Conservation (phyloP, 2,888 invertebrate species). For the Schizotus pectinicornis region DNA sequence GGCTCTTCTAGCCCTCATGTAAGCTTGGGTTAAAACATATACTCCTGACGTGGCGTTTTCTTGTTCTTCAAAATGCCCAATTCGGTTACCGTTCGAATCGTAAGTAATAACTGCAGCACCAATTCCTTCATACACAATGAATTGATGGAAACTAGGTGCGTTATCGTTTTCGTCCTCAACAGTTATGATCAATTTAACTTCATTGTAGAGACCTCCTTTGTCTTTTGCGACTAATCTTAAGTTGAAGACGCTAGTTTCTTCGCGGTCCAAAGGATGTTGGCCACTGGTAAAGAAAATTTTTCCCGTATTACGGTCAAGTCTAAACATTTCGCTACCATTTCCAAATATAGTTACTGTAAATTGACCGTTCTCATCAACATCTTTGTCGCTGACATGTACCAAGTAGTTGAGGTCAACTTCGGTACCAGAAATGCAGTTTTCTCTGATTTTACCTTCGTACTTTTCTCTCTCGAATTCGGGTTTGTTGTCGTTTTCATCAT, state of each 20-base stretch:
- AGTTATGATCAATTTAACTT: constrained; percentile 72
- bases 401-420: constrained; percentile 73
- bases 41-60: constrained; percentile 40
- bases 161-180: constrained; percentile 86
- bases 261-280: constrained; percentile 68
- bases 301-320: constrained; percentile 70
- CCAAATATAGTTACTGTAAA: constrained; percentile 75
- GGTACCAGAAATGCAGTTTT: constrained; percentile 75
- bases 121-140: constrained; percentile 72
- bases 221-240: constrained; percentile 78
- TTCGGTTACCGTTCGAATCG: constrained; percentile 62
- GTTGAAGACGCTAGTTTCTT: constrained; percentile 71
- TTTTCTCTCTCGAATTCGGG: constrained; percentile 75
- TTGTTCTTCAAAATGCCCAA: constrained; percentile 60
- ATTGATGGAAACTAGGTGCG: constrained; percentile 72
- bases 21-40: constrained; percentile 46
- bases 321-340: constrained; percentile 76
- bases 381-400: constrained; percentile 75
- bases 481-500: constrained; percentile 87
- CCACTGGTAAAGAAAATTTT: constrained; percentile 64
- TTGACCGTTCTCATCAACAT: constrained; percentile 70
- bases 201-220: constrained; percentile 75
- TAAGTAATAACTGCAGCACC: constrained; percentile 70
- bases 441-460: constrained; percentile 79
- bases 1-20: constrained; percentile 43